These are phyloP conservation scores for Globodera rostochiensis DNA, from an alignment of 1,140 invertebrate species.

Conservation along the genomic window DNA sequence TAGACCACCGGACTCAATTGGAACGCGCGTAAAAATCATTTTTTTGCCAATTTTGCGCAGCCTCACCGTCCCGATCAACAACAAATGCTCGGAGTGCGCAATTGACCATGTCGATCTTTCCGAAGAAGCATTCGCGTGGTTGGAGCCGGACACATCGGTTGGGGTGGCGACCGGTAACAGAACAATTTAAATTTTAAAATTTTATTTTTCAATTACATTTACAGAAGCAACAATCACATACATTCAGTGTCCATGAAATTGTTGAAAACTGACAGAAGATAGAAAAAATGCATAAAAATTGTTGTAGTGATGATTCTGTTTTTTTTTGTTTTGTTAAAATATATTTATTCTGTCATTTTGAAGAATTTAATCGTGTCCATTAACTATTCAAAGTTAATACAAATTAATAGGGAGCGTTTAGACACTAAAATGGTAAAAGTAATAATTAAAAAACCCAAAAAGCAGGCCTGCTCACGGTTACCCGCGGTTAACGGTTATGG, in stretches of 20 bases:
- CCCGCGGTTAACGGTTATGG: too few species aligned
- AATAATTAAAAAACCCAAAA: too few species aligned
- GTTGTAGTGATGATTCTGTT: too few species aligned
- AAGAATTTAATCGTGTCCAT: too few species aligned
- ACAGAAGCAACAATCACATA: background rate
- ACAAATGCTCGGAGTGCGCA: conserved; percentile 40
- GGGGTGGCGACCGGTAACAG: conserved; percentile 28
- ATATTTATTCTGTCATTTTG: too few species aligned
- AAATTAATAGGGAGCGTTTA: too few species aligned
- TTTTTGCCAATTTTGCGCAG: conserved; percentile 4
- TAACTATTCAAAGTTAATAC: too few species aligned
- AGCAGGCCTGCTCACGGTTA: too few species aligned
- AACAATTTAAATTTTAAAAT: background rate
- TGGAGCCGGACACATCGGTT: conserved; percentile 33
- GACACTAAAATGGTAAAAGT: too few species aligned
- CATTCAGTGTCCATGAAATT: background rate
- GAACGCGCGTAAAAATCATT: background rate
- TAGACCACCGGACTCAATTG: background rate
- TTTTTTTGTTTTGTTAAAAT: too few species aligned
- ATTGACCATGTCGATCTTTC: conserved; percentile 34
- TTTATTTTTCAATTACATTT: background rate
- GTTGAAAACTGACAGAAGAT: background rate
- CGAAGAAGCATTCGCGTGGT: conserved; percentile 20
- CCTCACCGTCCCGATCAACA: conserved; percentile 29
- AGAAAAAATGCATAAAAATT: too few species aligned